A percentile compares a stretch with the other conserved stretches of the same genome.
These are phyloP conservation scores for Cephalotes varians DNA, from an alignment of 2,888 invertebrate species.

Conservation along the genomic window DNA sequence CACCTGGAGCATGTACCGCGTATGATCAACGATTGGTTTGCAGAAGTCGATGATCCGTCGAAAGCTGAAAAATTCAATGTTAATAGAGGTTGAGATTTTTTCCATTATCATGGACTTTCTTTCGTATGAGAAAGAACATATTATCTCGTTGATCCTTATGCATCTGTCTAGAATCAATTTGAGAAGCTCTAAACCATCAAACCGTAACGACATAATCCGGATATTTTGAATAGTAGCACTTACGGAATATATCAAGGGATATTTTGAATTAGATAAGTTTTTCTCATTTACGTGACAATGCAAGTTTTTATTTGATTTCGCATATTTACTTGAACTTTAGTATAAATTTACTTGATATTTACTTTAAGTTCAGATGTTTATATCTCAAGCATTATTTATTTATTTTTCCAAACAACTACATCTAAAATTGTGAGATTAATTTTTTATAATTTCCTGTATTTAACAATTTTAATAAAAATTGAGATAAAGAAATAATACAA, in stretches of 20 bases:
- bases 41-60: slow-evolving; percentile 73
- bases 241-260: not conserved
- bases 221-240: not conserved
- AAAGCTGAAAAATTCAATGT: slow-evolving; percentile 79
- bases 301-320: not conserved
- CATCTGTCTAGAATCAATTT: not conserved
- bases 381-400: not conserved
- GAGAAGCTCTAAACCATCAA: not conserved
- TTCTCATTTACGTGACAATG: not conserved
- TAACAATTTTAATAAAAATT: not conserved
- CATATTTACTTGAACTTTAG: not conserved
- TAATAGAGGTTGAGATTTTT: slow-evolving; percentile 79
- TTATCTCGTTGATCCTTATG: slow-evolving; percentile 22
- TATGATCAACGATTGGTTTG: slow-evolving; percentile 71
- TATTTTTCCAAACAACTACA: not conserved
- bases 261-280: not conserved
- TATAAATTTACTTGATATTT: not conserved
- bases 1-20: slow-evolving; percentile 53
- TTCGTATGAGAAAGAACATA: not conserved
- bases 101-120: slow-evolving; percentile 50
- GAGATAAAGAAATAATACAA: not conserved
- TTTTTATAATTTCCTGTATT: not conserved
- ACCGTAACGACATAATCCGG: not conserved
- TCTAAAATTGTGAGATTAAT: not conserved
- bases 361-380: not conserved